phyloP scores from a whole-genome alignment of 2,797 vertebrate genomes.

The Babyrousa celebensis region DNA sequence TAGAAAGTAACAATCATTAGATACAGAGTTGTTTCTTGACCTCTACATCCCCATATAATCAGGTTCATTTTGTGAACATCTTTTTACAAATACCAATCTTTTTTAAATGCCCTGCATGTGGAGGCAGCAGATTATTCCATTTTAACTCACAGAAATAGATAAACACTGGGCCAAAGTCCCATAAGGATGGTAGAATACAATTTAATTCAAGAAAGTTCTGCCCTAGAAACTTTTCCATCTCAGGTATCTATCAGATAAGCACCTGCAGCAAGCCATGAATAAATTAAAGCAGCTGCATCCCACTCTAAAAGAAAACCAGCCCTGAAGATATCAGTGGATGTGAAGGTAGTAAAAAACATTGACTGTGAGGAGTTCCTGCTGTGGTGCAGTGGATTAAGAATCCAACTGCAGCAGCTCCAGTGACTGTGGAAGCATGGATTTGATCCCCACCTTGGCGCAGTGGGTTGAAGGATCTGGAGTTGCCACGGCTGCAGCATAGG shows the following conservation, averaged over 20 bases:
- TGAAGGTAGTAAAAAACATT: constrained; percentile 41
- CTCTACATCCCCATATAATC: background rate
- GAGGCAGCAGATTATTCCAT: constrained; percentile 23
- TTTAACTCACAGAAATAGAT: constrained; percentile 68
- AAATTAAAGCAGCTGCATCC: constrained; percentile 74
- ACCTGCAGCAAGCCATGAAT: constrained; percentile 82
- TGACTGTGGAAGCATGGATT: no score
- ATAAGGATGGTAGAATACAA: constrained; percentile 51
- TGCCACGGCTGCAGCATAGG: no score
- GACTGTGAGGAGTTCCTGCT: background rate
- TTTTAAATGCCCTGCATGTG: background rate
- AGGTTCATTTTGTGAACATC: background rate
- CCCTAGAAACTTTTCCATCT: constrained; percentile 80
- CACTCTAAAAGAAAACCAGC: constrained; percentile 69
- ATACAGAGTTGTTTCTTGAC: constrained; percentile 39
- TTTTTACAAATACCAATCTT: constrained; percentile 34
- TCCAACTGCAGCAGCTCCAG: no score
- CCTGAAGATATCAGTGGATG: constrained; percentile 23
- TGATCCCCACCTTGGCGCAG: no score
- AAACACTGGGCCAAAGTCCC: constrained; percentile 25
- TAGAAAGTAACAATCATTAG: constrained; percentile 85
- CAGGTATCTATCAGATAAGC: constrained; percentile 76
- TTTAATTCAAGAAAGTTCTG: constrained; percentile 71
- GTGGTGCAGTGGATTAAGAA: no score
- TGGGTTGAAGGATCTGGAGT: no score